Evolutionary conservation across 2,113 vertebrate species (phyloP), one percentile per base, ranked within the genome.

Genomic region (Poecile atricapillus): DNA sequence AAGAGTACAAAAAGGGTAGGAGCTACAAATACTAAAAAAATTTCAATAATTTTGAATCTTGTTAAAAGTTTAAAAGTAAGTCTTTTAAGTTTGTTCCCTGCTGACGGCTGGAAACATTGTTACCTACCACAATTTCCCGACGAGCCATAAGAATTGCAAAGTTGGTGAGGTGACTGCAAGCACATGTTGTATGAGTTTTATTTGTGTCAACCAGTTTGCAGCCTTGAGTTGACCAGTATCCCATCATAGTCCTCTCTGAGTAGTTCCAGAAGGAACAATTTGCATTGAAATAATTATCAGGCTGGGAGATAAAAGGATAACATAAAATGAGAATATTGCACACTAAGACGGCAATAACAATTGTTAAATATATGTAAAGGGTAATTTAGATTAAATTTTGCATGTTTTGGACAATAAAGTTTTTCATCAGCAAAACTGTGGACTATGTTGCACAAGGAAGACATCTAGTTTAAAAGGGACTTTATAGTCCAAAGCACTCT

Each of bases 211-310:
- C 97, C 93, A 99, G 98, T 96, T 99, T 99, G 98, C 99, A 99
- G 97, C 99, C 99, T 97, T 99, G 99, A 76, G 99, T 99, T 97
- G 99, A 99, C 99, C 99, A 99, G 97, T 99, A 99, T 93, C 99
- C 99, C 99, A 99, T 99, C 99, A 99, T 99, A 60, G 99, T 99
- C 96, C 99, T 99, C 97, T 99, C 99, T 6, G 99, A 99, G 98
- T 99, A 99, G 98, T 99, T 99, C 99, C 99, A 99, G 98, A 99
- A 99, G 94, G 99, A 99, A 97, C 99, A 99, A 98, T 99, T 99
- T 98, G 99, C 98, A 98, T 99, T 99, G 98, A 99, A 99, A 97
- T 99, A 99, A 98, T 99, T 98, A 95, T 99, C 98, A 97, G 99
- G 98, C 99, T 99, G 97, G 96, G 97, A 98, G 97, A 98, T 71